These are phyloP conservation scores for Dorcus hopei DNA, from an alignment of 2,888 invertebrate species.

Conservation along the genomic window DNA sequence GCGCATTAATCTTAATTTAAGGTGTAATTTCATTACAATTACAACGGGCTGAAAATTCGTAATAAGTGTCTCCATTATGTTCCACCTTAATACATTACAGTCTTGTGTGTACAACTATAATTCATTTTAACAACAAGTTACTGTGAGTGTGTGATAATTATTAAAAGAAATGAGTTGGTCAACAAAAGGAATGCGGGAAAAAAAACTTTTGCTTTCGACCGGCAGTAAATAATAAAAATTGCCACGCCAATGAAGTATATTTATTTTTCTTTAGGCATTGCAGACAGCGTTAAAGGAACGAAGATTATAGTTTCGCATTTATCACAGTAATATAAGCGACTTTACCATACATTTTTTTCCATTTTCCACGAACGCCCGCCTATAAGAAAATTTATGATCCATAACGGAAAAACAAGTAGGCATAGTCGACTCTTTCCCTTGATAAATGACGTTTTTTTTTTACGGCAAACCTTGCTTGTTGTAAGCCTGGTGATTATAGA, in stretches of 20 bases:
- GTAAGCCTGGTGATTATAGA: conserved; percentile 23
- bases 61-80: no score
- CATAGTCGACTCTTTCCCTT: conserved; percentile 28
- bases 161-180: no score
- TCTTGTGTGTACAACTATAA: no score
- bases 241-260: neutral
- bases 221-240: neutral
- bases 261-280: neutral
- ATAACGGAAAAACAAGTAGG: conserved; percentile 31
- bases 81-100: no score
- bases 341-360: conserved; percentile 7
- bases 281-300: neutral
- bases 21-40: conserved; percentile 9
- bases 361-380: conserved; percentile 29
- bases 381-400: conserved; percentile 34
- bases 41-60: no score
- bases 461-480: conserved; percentile 12
- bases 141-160: no score
- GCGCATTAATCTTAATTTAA: conserved; percentile 14
- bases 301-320: conserved; percentile 21
- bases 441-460: conserved; percentile 35
- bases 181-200: no score
- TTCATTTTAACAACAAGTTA: no score
- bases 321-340: conserved; percentile 19
- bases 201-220: neutral